These are phyloP conservation scores for Ibidorhyncha struthersii DNA, from an alignment of 2,113 vertebrate species.

Conservation along the genomic window DNA sequence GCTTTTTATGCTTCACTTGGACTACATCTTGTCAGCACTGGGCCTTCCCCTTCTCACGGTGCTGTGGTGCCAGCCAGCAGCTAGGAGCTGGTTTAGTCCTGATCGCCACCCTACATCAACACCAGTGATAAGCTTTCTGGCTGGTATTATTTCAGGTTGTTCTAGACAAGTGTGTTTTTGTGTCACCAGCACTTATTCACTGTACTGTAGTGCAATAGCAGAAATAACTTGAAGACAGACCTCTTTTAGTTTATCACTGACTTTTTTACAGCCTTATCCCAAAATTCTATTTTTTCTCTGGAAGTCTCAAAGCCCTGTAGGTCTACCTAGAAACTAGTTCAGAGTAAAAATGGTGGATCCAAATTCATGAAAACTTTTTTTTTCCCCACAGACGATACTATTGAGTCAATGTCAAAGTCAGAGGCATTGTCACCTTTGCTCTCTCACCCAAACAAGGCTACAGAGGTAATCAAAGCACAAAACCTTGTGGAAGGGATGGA, in stretches of 20 bases:
- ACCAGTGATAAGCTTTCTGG: neutral
- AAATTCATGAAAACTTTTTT: neutral
- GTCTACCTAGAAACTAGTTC: neutral
- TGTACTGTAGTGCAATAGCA: neutral
- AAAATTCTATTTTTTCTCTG: neutral
- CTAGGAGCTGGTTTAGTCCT: neutral
- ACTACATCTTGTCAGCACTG: neutral
- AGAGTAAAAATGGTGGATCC: neutral
- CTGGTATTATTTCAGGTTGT: neutral
- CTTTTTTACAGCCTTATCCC: neutral
- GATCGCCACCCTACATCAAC: neutral
- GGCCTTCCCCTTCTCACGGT: neutral
- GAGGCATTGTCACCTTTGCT: neutral
- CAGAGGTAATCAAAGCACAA: neutral
- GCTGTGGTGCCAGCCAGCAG: neutral
- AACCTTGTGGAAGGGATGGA: neutral
- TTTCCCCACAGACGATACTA: neutral
- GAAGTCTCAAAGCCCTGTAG: neutral
- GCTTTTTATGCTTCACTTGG: neutral
- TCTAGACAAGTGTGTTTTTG: neutral
- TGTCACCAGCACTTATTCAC: neutral
- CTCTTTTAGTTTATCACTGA: neutral
- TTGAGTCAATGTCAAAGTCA: neutral
- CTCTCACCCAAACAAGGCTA: neutral
- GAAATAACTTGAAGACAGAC: neutral